Evolutionary conservation across 2,888 invertebrate genomes (phyloP).

Genomic region (Tipula unca): DNA sequence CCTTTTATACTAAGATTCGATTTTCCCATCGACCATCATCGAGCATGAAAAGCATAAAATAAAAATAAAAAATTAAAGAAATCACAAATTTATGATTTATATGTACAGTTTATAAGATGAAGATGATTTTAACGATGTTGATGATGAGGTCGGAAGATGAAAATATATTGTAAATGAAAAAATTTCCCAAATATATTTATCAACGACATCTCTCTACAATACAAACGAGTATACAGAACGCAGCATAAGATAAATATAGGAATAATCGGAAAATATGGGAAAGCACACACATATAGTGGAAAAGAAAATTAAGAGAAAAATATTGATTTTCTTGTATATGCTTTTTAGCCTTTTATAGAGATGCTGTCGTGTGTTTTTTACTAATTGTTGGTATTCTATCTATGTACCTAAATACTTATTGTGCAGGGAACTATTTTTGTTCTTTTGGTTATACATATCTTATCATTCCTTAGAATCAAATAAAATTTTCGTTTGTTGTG

Average conservation of each 20-base stretch:
- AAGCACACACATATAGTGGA: too few relatives aligned
- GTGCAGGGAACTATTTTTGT: background rate
- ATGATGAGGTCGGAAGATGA: background rate
- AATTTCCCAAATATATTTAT: background rate
- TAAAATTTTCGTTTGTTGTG: background rate
- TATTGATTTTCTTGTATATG: background rate
- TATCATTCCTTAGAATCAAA: background rate
- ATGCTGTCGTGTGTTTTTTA: background rate
- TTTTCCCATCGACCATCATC: background rate
- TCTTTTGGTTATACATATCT: background rate
- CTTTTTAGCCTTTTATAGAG: background rate
- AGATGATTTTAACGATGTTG: background rate
- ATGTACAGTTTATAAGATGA: background rate
- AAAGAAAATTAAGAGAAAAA: background rate
- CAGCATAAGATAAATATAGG: background rate
- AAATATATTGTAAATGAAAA: background rate
- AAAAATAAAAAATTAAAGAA: background rate
- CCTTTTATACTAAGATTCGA: background rate
- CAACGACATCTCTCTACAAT: background rate
- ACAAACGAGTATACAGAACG: too few relatives aligned
- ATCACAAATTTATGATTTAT: background rate
- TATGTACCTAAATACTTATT: background rate
- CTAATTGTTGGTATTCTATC: background rate
- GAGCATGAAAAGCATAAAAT: background rate
- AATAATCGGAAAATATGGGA: background rate